Conservation (phyloP, 2,797 vertebrate genomes). For the Apogon hyalosoma region DNA sequence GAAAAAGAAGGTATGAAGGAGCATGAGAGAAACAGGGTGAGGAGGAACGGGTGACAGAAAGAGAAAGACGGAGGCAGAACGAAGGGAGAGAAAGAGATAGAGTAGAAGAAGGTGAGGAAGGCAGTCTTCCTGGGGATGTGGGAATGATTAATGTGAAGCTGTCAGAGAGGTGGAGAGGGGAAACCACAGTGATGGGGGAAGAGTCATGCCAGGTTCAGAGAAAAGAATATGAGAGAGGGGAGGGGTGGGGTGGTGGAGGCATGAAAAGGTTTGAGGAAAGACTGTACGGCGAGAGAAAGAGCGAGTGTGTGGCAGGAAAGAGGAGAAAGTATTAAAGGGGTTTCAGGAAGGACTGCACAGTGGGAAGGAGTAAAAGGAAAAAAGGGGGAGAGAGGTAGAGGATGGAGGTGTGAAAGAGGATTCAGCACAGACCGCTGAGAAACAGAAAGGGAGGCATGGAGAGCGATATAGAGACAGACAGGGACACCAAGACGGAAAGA, state of each 20-base stretch:
- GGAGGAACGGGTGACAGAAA: slow-evolving; percentile 21
- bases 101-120: slow-evolving; percentile 51
- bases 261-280: slow-evolving; percentile 48
- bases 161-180: slow-evolving; percentile 81
- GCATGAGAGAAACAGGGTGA: slow-evolving; percentile 25
- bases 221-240: slow-evolving; percentile 62
- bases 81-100: slow-evolving; percentile 44
- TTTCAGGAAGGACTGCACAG: slow-evolving; percentile 57
- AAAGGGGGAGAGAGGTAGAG: slow-evolving; percentile 15
- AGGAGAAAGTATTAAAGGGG: slow-evolving; percentile 48
- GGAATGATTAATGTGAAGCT: slow-evolving; percentile 85
- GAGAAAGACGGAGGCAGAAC: slow-evolving; percentile 35
- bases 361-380: slow-evolving; percentile 30
- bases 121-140: slow-evolving; percentile 66
- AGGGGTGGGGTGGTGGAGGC: slow-evolving; percentile 27
- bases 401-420: slow-evolving; percentile 51
- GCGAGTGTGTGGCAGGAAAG: slow-evolving; percentile 21
- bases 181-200: slow-evolving; percentile 71
- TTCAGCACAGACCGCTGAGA: slow-evolving; percentile 31
- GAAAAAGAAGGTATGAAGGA: slow-evolving; percentile 17
- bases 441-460: slow-evolving; percentile 27
- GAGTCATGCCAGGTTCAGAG: slow-evolving; percentile 74
- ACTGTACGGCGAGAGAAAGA: slow-evolving; percentile 39
- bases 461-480: slow-evolving; percentile 23
- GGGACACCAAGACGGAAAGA: slow-evolving; percentile 27